Evolutionary conservation across 2,113 vertebrate genomes (phyloP).

Genomic region (Anoura caudifer): DNA sequence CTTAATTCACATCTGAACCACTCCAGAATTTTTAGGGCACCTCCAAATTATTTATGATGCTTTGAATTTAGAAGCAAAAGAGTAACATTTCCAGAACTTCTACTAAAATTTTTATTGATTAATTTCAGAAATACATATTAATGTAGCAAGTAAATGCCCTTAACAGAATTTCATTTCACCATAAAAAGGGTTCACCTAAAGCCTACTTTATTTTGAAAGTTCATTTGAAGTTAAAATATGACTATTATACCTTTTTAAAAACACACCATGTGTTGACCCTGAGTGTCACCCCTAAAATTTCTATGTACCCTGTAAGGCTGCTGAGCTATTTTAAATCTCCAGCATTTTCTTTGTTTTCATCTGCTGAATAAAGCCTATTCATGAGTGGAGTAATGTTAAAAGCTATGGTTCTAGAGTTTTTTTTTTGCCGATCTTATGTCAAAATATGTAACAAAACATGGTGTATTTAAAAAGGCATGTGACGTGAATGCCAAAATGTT

Average conservation of each 20-base stretch:
- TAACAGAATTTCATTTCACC: neutral
- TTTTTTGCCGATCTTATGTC: neutral
- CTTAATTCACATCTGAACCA: neutral
- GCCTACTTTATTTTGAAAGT: neutral
- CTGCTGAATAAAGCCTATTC: neutral
- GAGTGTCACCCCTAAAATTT: neutral
- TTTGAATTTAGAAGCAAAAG: neutral
- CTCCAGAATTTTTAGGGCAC: neutral
- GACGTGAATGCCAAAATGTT: neutral
- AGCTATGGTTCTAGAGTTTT: neutral
- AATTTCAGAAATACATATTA: neutral
- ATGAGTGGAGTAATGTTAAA: neutral
- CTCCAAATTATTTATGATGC: neutral
- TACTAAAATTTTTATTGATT: neutral
- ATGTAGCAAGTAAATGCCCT: neutral
- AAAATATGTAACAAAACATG: neutral
- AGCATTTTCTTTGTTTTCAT: neutral
- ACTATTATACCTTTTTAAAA: neutral
- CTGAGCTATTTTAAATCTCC: neutral
- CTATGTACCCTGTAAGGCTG: neutral
- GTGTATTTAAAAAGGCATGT: neutral
- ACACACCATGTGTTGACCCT: neutral
- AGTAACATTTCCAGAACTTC: neutral
- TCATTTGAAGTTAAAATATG: neutral
- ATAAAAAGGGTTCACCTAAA: neutral